Evolutionary conservation across 2,888 invertebrate genomes (phyloP).

Genomic region (Epistrophe eligans): DNA sequence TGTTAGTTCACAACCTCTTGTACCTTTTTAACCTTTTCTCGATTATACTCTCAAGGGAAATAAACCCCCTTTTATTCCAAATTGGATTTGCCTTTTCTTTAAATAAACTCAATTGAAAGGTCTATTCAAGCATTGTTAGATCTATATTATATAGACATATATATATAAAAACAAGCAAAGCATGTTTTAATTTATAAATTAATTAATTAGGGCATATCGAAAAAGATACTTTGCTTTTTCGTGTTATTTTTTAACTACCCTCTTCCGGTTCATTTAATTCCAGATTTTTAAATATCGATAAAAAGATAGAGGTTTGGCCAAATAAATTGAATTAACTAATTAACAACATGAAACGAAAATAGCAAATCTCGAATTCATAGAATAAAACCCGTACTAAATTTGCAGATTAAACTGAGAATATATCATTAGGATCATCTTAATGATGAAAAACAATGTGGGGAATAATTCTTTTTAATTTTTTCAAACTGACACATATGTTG

Average conservation of each 20-base stretch:
- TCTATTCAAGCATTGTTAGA: conserved; percentile 15
- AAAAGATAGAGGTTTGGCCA: conserved; percentile 12
- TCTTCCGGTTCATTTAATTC: conserved; percentile 46
- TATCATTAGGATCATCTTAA: conserved; percentile 14
- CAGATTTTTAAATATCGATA: conserved; percentile 12
- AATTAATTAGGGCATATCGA: conserved; percentile 19
- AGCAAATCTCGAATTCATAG: conserved; percentile 23
- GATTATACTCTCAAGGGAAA: conserved; percentile 2
- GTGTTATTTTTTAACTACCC: conserved; percentile 6
- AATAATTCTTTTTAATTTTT: conserved; percentile 26
- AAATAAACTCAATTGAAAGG: conserved; percentile 21
- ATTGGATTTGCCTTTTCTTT: conserved; percentile 21
- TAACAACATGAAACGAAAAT: conserved; percentile 40
- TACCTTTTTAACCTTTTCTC: conserved; percentile 19
- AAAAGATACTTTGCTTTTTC: background rate
- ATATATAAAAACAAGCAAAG: conserved; percentile 9
- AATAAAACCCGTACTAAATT: background rate
- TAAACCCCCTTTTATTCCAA: conserved; percentile 1
- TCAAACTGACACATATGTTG: background rate
- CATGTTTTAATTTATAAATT: conserved; percentile 26
- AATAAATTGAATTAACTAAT: conserved; percentile 44
- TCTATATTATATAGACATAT: no score
- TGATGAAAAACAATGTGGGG: conserved; percentile 30
- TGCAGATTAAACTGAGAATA: background rate
- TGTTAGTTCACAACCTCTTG: background rate